phyloP scores from a whole-genome alignment of 2,797 vertebrate species.

The Dendrocincla fuliginosa region DNA sequence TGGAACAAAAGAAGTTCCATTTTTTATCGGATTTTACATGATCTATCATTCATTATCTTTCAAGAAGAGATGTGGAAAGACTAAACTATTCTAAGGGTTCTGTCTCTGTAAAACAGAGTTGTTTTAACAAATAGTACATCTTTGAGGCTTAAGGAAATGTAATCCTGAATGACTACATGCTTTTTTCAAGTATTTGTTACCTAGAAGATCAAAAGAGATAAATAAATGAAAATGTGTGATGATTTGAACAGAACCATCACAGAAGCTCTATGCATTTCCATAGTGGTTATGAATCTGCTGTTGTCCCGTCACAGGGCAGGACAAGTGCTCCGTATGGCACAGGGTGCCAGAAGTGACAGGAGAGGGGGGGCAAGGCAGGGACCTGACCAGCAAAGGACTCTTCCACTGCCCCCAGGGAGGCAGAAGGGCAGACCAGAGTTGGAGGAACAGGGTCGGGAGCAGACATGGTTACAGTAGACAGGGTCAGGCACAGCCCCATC shows the following conservation, averaged over 20 bases:
- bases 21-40: background rate
- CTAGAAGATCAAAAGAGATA: background rate
- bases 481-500: background rate
- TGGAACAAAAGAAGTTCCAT: background rate
- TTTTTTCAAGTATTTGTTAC: background rate
- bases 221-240: background rate
- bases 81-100: background rate
- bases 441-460: background rate
- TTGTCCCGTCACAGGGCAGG: background rate
- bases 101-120: background rate
- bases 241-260: background rate
- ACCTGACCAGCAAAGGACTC: background rate
- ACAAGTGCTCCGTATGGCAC: background rate
- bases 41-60: background rate
- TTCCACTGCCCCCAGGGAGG: background rate
- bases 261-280: background rate
- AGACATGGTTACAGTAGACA: background rate
- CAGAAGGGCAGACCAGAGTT: background rate
- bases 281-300: background rate
- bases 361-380: background rate
- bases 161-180: background rate
- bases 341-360: background rate
- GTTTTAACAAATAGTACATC: background rate
- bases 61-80: background rate
- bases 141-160: background rate